Evolutionary conservation across 2,888 invertebrate genomes (phyloP).

Genomic region (Seira sanloemensis): DNA sequence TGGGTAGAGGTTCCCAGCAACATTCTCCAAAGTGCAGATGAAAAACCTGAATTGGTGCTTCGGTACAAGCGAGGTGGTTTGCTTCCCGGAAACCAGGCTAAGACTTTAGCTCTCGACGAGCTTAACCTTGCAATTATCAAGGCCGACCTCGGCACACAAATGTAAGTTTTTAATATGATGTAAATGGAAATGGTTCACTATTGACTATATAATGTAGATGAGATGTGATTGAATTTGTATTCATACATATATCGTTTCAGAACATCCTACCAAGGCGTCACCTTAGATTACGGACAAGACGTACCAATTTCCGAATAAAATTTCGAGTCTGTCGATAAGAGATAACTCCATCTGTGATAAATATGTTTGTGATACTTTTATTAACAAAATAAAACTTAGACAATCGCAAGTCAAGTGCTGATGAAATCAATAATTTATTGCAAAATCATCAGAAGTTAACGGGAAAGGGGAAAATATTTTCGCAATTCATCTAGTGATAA

Average conservation of each 20-base stretch:
- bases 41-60: slow-evolving; percentile 51
- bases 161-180: slow-evolving; percentile 58
- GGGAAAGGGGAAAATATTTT: too few species aligned
- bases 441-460: too few species aligned
- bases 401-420: too few species aligned
- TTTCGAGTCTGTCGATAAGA: too few species aligned
- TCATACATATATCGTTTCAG: slow-evolving; percentile 36
- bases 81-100: slow-evolving; percentile 66
- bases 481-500: too few species aligned
- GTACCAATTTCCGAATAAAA: slow-evolving; percentile 55
- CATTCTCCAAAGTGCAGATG: slow-evolving; percentile 54
- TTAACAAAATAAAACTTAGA: too few species aligned
- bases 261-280: slow-evolving; percentile 58
- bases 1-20: slow-evolving; percentile 70
- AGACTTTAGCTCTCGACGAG: slow-evolving; percentile 60
- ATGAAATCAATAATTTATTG: too few species aligned
- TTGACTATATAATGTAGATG: neutral
- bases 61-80: slow-evolving; percentile 69
- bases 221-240: too few species aligned
- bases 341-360: too few species aligned
- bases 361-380: too few species aligned
- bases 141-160: slow-evolving; percentile 55
- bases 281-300: slow-evolving; percentile 67
- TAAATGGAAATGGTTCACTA: neutral
- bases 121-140: slow-evolving; percentile 64